Conservation (phyloP, 2,113 vertebrate genomes). For the Dicentrarchus labrax region DNA sequence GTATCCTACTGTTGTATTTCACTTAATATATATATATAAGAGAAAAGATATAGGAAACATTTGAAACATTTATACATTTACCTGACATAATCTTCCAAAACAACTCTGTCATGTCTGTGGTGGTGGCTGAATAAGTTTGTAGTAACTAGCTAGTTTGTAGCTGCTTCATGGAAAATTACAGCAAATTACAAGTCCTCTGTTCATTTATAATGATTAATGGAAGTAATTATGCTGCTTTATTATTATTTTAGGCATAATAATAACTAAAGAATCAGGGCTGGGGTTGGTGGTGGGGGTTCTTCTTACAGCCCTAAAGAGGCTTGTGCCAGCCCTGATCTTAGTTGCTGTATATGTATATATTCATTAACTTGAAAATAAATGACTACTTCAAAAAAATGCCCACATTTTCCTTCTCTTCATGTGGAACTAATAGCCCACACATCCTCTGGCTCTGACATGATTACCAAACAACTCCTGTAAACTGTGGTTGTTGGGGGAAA, state of each 20-base stretch:
- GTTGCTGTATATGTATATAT: not conserved
- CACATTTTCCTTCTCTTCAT: not conserved
- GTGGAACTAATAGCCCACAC: not conserved
- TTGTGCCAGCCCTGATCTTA: not conserved
- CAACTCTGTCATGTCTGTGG: too few species aligned
- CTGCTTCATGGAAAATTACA: not conserved
- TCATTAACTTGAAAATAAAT: not conserved
- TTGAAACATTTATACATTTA: not conserved
- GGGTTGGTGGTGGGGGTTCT: not conserved
- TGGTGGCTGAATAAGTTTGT: not conserved
- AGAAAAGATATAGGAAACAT: not conserved
- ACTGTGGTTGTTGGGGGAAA: not conserved
- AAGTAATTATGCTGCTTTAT: not conserved
- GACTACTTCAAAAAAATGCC: too few species aligned
- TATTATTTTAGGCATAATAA: not conserved
- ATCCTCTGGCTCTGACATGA: slow-evolving; percentile 10
- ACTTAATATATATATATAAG: not conserved
- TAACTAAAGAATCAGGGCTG: not conserved
- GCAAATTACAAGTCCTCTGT: not conserved
- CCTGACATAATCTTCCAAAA: not conserved
- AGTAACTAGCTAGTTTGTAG: too few species aligned
- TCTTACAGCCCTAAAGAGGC: not conserved
- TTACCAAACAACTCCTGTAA: slow-evolving; percentile 19
- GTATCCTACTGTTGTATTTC: too few species aligned
- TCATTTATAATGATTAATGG: not conserved